Conservation (phyloP, 2,888 invertebrate species). For the Cataglyphis livida region DNA sequence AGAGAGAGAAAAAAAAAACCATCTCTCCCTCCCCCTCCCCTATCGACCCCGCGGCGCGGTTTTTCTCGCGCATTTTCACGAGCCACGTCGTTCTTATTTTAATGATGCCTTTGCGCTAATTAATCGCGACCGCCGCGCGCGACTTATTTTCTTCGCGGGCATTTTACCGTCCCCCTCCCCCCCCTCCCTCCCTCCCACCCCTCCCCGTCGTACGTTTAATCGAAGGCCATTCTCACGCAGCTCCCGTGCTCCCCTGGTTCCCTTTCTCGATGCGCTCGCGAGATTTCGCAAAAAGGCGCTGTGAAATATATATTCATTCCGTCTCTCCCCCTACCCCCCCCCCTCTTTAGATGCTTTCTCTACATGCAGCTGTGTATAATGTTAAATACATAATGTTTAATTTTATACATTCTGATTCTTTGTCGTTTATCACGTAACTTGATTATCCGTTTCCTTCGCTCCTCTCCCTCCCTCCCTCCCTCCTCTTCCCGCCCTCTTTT, state of each 20-base stretch:
- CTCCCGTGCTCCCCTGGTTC: constrained; percentile 2
- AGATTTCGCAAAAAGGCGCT: background rate
- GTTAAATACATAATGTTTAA: background rate
- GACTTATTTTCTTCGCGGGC: constrained; percentile 39
- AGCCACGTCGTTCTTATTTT: constrained; percentile 25
- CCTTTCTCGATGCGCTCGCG: background rate
- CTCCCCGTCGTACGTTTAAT: constrained; percentile 32
- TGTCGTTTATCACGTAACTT: background rate
- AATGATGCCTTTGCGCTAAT: constrained; percentile 47
- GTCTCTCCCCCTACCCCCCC: background rate
- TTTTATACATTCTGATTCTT: background rate
- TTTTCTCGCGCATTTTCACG: constrained; percentile 12
- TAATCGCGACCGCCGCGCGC: constrained; percentile 37
- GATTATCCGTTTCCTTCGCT: background rate
- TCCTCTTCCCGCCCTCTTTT: background rate
- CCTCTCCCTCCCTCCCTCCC: background rate
- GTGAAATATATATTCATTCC: background rate
- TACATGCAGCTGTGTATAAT: background rate
- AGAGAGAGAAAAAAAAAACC: background rate
- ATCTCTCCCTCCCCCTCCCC: too few species aligned
- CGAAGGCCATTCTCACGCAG: constrained; percentile 35
- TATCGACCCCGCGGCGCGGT: background rate
- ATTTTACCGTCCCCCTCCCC: constrained; percentile 31
- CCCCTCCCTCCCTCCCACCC: too few species aligned
- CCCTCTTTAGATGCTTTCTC: background rate